Conservation (phyloP, 2,113 vertebrate genomes). For the Malurus elegans region DNA sequence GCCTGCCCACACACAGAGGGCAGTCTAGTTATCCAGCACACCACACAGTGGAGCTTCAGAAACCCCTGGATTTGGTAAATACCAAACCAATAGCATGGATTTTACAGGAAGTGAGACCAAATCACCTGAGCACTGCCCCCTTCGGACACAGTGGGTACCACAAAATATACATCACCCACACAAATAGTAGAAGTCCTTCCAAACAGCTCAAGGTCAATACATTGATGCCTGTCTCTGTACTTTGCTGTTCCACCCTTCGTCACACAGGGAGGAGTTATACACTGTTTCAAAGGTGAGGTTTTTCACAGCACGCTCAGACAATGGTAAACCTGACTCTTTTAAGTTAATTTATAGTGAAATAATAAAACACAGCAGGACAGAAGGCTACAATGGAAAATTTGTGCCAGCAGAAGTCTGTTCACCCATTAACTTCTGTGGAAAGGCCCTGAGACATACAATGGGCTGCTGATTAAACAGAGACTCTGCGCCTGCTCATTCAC, state of each 20-base stretch:
- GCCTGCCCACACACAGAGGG: neutral
- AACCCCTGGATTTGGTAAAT: neutral
- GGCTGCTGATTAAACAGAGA: neutral
- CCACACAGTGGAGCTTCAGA: neutral
- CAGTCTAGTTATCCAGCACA: neutral
- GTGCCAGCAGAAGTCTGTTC: neutral
- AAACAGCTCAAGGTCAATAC: neutral
- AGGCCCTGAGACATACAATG: neutral
- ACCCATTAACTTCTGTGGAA: neutral
- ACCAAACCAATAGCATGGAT: neutral
- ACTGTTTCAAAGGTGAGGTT: neutral
- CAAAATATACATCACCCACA: neutral
- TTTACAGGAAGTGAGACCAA: neutral
- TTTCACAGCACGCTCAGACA: neutral
- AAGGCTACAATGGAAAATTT: neutral
- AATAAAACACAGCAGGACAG: neutral
- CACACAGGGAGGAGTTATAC: neutral
- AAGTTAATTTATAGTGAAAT: neutral
- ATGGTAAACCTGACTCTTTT: neutral
- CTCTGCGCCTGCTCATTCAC: neutral
- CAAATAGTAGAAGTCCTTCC: neutral
- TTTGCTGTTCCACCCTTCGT: neutral
- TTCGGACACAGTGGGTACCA: neutral
- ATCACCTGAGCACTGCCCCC: accelerated
- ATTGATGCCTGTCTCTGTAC: neutral